phyloP scores from a whole-genome alignment of 1,140 invertebrate genomes.

The Drosophila rhopaloa region DNA sequence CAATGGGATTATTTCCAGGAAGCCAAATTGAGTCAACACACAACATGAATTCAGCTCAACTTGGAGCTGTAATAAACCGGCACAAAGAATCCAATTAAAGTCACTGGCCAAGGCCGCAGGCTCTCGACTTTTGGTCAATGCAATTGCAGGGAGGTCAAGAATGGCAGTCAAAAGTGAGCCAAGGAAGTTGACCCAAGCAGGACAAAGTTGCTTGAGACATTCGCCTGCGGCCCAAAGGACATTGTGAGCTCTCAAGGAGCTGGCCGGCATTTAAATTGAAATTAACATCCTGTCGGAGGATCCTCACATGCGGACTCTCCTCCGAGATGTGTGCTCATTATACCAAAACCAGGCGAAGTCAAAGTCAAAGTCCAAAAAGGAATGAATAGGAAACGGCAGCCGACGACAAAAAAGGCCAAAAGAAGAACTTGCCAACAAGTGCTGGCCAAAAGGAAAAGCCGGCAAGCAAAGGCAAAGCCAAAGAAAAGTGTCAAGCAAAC shows the following conservation, averaged over 20 bases:
- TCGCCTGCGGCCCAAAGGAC: conserved; percentile 37
- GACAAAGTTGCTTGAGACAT: conserved; percentile 45
- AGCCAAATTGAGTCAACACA: conserved; percentile 30
- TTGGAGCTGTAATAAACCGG: conserved; percentile 8
- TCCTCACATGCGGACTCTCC: conserved; percentile 28
- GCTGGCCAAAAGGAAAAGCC: conserved; percentile 52
- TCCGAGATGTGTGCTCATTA: conserved; percentile 68
- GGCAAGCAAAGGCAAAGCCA: conserved; percentile 39
- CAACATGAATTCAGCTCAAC: conserved; percentile 40
- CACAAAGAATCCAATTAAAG: conserved; percentile 75
- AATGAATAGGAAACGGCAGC: conserved; percentile 25
- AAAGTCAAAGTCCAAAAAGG: conserved; percentile 56
- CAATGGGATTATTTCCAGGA: conserved; percentile 29
- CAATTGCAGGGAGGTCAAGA: conserved; percentile 28
- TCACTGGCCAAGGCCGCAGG: conserved; percentile 38
- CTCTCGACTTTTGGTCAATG: conserved; percentile 35
- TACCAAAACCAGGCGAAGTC: conserved; percentile 49
- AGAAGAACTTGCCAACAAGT: conserved; percentile 63
- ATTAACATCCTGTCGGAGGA: conserved; percentile 73
- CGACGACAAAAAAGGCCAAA: conserved; percentile 13
- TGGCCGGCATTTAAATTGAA: conserved; percentile 77
- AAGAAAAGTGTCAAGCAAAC: conserved; percentile 79
- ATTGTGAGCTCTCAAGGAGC: conserved; percentile 61
- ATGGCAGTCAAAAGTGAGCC: conserved; percentile 39
- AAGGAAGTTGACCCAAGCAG: conserved; percentile 42